phyloP scores from a whole-genome alignment of 2,888 invertebrate species.

The Ichneumoninae sp. region DNA sequence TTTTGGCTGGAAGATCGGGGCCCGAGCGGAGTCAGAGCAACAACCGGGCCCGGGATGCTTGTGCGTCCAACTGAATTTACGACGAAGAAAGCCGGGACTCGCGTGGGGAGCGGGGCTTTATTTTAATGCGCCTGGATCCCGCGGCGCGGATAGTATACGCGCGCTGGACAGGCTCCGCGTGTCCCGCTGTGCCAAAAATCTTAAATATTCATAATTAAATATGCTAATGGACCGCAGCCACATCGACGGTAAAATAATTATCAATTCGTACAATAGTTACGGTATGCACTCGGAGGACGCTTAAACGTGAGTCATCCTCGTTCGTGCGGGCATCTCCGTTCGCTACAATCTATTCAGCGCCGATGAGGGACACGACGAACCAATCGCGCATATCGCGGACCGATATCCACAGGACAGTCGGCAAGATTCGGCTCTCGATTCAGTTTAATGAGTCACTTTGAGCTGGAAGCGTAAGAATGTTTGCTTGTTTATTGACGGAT shows the following conservation, averaged over 20 bases:
- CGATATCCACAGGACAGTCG: neutral
- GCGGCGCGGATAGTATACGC: conserved; percentile 53
- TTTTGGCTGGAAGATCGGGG: conserved; percentile 74
- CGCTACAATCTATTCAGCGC: conserved; percentile 12
- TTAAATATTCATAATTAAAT: conserved; percentile 84
- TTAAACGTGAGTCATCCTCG: conserved; percentile 53
- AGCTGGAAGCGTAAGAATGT: neutral
- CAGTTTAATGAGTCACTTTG: neutral
- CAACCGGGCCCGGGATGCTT: conserved; percentile 74
- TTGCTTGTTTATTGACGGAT: neutral
- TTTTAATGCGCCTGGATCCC: conserved; percentile 78
- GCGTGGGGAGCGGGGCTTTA: conserved; percentile 80
- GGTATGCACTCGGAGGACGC: conserved; percentile 63
- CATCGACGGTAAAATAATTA: conserved; percentile 82
- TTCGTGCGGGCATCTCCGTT: conserved; percentile 12
- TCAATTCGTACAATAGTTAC: conserved; percentile 81
- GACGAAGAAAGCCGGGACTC: conserved; percentile 73
- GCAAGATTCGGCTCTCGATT: neutral
- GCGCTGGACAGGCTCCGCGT: conserved; percentile 70
- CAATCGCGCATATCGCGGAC: neutral
- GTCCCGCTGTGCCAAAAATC: conserved; percentile 82
- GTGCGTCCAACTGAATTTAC: conserved; percentile 80
- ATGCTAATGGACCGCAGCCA: conserved; percentile 82
- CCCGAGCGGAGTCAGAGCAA: conserved; percentile 72
- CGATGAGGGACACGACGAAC: neutral